phyloP scores from a whole-genome alignment of 2,797 vertebrate genomes.

The Myiotriccus ornatus region DNA sequence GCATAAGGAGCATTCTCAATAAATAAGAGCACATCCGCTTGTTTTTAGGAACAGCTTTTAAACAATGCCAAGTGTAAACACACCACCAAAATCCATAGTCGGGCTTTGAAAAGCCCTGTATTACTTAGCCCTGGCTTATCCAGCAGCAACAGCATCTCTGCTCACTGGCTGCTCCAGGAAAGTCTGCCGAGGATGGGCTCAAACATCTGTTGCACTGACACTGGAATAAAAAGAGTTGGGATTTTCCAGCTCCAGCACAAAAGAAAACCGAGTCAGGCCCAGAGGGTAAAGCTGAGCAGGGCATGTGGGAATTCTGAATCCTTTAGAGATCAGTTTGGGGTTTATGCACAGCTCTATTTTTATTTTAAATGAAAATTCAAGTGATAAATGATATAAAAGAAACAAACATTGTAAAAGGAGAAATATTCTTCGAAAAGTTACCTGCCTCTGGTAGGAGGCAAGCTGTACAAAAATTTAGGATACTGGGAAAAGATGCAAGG shows the following conservation, averaged over 20 bases:
- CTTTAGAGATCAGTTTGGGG: not conserved
- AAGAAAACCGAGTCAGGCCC: rapidly evolving
- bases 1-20: rapidly evolving
- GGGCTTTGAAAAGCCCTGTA: rapidly evolving
- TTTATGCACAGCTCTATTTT: not conserved
- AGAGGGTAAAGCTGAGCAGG: not conserved
- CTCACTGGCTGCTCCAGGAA: not conserved
- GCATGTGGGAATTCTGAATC: not conserved
- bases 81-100: rapidly evolving
- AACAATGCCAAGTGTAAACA: not conserved
- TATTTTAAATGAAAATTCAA: not conserved
- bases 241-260: not conserved
- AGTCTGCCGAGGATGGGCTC: rapidly evolving
- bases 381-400: not conserved
- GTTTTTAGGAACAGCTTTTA: not conserved
- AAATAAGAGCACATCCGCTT: not conserved
- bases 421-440: not conserved
- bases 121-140: not conserved
- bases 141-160: not conserved
- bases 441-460: not conserved
- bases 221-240: rapidly evolving
- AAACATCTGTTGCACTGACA: conserved; percentile 5
- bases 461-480: not conserved
- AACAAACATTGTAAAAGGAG: not conserved
- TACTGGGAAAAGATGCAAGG: not conserved